phyloP scores from a whole-genome alignment of 2,888 invertebrate genomes.

The Lepidochrysops patricia region DNA sequence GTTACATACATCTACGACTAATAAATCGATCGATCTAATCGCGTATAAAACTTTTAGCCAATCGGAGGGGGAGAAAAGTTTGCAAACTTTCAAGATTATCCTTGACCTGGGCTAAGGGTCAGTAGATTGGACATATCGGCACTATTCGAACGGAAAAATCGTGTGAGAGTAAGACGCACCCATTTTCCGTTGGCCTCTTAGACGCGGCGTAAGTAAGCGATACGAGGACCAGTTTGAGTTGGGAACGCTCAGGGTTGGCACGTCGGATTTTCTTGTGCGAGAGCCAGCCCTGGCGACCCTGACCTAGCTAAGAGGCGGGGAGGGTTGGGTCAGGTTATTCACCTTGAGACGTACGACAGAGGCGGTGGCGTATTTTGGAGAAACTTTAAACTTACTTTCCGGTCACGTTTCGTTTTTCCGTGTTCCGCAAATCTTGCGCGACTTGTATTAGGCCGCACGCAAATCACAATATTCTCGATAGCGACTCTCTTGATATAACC shows the following conservation, averaged over 20 bases:
- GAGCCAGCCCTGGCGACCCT: conserved; percentile 55
- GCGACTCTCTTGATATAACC: too few relatives aligned
- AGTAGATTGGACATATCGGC: conserved; percentile 49
- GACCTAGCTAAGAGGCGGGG: conserved; percentile 68
- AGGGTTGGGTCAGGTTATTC: conserved; percentile 62
- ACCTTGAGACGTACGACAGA: conserved; percentile 60
- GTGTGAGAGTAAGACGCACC: conserved; percentile 42
- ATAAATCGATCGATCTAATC: not conserved
- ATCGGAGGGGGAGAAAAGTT: not conserved
- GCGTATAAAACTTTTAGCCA: not conserved
- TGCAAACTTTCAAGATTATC: conserved; percentile 28
- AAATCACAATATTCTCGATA: too few relatives aligned
- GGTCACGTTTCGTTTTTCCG: conserved; percentile 17
- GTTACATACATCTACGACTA: too few relatives aligned
- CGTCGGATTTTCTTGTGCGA: not conserved
- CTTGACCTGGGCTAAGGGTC: conserved; percentile 58
- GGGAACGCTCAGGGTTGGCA: conserved; percentile 20
- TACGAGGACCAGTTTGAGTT: conserved; percentile 39
- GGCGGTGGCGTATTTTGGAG: conserved; percentile 37
- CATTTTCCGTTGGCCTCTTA: conserved; percentile 32
- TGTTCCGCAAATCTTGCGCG: conserved; percentile 1
- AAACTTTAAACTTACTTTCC: conserved; percentile 21
- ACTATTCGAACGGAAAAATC: conserved; percentile 69
- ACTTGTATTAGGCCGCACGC: not conserved
- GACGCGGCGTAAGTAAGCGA: conserved; percentile 19